Conservation (phyloP, 2,888 invertebrate species). For the Morinoia aosen region DNA sequence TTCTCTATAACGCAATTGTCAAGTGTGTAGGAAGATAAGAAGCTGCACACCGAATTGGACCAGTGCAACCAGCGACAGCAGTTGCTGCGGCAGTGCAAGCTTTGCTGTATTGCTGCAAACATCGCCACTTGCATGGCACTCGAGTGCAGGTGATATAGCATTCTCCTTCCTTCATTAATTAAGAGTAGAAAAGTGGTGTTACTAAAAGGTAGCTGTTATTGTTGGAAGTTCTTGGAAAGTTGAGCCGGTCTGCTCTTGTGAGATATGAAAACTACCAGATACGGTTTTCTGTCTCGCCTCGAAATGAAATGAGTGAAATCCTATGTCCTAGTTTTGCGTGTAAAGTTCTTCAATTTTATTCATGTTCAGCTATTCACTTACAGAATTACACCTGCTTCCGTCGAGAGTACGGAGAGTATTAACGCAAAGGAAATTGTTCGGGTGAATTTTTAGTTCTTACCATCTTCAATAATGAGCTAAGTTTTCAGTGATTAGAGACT, state of each 20-base stretch:
- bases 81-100: neutral
- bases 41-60: neutral
- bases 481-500: neutral
- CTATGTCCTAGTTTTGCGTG: neutral
- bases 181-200: neutral
- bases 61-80: neutral
- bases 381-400: neutral
- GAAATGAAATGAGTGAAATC: neutral
- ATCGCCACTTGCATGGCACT: neutral
- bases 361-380: neutral
- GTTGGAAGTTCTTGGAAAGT: neutral
- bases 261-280: neutral
- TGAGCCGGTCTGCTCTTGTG: neutral
- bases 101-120: neutral
- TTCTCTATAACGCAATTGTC: neutral
- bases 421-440: neutral
- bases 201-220: neutral
- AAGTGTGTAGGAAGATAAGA: neutral
- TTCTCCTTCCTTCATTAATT: neutral
- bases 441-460: neutral
- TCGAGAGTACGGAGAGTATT: neutral
- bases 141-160: neutral
- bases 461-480: neutral
- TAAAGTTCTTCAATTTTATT: neutral
- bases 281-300: neutral